These are phyloP conservation scores for Phataginus tetradactyla DNA, from an alignment of 2,797 vertebrate species.

Conservation along the genomic window DNA sequence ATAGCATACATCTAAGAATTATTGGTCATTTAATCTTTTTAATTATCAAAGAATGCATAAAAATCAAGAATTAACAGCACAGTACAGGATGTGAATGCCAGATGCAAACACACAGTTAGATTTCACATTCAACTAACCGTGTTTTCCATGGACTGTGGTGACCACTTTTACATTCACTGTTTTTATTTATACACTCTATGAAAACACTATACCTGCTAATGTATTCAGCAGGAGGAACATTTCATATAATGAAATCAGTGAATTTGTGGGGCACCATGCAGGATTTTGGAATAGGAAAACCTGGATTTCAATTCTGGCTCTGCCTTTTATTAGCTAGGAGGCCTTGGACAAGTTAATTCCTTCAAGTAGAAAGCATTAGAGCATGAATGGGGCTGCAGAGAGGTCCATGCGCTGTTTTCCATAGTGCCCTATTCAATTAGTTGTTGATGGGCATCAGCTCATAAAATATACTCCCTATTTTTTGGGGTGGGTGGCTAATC, in stretches of 20 bases:
- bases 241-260: no score
- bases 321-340: not conserved
- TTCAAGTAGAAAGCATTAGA: not conserved
- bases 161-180: not conserved
- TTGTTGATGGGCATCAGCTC: not conserved
- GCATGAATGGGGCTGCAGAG: not conserved
- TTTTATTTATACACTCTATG: not conserved
- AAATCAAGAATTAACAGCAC: not conserved
- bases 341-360: not conserved
- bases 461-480: not conserved
- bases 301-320: not conserved
- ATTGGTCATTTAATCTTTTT: not conserved
- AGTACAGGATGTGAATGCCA: no score
- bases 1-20: not conserved
- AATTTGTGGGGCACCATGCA: not conserved
- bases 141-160: no score
- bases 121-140: not conserved
- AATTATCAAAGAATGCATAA: not conserved
- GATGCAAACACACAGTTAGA: not conserved
- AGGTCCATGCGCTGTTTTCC: not conserved
- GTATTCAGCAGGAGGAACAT: not conserved
- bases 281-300: not conserved
- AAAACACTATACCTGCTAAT: not conserved
- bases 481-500: not conserved
- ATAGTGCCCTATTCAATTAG: not conserved